Conservation (phyloP, 2,888 invertebrate genomes). For the Xanthia togata region DNA sequence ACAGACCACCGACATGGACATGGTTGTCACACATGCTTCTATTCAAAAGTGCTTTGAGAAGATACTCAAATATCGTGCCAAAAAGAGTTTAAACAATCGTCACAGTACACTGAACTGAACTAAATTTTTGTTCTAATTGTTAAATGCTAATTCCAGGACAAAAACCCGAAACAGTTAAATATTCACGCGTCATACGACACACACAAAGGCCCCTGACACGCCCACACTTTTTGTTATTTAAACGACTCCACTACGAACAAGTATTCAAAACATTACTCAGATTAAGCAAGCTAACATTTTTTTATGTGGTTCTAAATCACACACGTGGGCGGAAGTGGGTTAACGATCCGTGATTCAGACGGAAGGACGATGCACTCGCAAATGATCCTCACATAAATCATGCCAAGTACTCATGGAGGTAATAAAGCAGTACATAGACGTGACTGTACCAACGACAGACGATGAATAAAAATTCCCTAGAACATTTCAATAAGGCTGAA, state of each 20-base stretch:
- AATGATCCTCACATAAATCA: conserved; percentile 53
- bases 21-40: conserved; percentile 1
- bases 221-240: conserved; percentile 72
- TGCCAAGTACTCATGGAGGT: conserved; percentile 35
- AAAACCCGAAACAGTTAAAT: conserved; percentile 49
- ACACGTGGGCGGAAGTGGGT: conserved; percentile 82
- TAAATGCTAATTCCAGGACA: conserved; percentile 55
- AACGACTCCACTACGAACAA: conserved; percentile 63
- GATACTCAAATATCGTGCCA: conserved; percentile 1
- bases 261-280: conserved; percentile 64
- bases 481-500: conserved; percentile 41
- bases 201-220: conserved; percentile 70
- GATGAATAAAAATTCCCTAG: conserved; percentile 41
- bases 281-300: conserved; percentile 59
- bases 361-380: conserved; percentile 74
- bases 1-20: not conserved
- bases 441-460: conserved; percentile 18
- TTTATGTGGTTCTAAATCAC: conserved; percentile 65
- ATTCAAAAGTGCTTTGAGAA: not conserved
- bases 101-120: conserved; percentile 25
- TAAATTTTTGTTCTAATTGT: conserved; percentile 55
- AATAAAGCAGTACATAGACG: conserved; percentile 47
- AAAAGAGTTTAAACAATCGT: conserved; percentile 26
- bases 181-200: conserved; percentile 58
- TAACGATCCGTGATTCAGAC: conserved; percentile 82